Conservation (phyloP, 2,888 invertebrate species). For the Eremobia ochroleuca region DNA sequence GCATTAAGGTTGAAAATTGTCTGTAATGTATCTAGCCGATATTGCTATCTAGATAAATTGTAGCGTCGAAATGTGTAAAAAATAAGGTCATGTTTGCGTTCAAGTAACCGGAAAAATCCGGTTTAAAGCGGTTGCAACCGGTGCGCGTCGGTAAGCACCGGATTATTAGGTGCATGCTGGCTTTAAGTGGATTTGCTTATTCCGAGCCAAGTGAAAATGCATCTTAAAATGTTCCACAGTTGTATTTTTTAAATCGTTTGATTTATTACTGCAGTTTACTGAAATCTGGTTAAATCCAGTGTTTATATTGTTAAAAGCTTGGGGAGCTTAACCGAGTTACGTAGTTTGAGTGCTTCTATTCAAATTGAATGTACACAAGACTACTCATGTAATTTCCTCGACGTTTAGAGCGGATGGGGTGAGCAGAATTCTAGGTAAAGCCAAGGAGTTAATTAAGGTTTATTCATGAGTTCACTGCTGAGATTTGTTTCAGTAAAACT, state of each 20-base stretch:
- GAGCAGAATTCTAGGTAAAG: slow-evolving; percentile 4
- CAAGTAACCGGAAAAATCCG: slow-evolving; percentile 68
- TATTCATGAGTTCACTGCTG: background rate
- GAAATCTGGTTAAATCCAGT: slow-evolving; percentile 48
- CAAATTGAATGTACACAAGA: slow-evolving; percentile 53
- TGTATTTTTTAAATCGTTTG: slow-evolving; percentile 52
- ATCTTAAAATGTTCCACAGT: slow-evolving; percentile 50
- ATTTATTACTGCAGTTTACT: slow-evolving; percentile 46
- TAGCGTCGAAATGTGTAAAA: slow-evolving; percentile 61
- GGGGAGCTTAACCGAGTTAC: slow-evolving; percentile 33
- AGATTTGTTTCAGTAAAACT: background rate
- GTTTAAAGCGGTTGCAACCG: slow-evolving; percentile 63
- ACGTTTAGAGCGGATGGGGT: slow-evolving; percentile 9
- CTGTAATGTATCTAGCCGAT: slow-evolving; percentile 46
- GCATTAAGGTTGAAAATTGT: slow-evolving; percentile 52
- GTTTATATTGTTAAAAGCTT: slow-evolving; percentile 62
- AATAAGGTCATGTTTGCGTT: slow-evolving; percentile 67
- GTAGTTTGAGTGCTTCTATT: slow-evolving; percentile 51
- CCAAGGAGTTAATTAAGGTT: background rate
- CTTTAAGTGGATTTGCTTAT: slow-evolving; percentile 64
- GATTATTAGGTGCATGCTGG: slow-evolving; percentile 71
- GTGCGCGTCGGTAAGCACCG: slow-evolving; percentile 62
- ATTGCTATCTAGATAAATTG: slow-evolving; percentile 61
- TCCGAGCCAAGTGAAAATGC: slow-evolving; percentile 50
- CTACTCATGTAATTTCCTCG: slow-evolving; percentile 46